Base-by-base conservation (phyloP, 92 coral and sea anemone genomes). In the Siderastrea siderea region DNA sequence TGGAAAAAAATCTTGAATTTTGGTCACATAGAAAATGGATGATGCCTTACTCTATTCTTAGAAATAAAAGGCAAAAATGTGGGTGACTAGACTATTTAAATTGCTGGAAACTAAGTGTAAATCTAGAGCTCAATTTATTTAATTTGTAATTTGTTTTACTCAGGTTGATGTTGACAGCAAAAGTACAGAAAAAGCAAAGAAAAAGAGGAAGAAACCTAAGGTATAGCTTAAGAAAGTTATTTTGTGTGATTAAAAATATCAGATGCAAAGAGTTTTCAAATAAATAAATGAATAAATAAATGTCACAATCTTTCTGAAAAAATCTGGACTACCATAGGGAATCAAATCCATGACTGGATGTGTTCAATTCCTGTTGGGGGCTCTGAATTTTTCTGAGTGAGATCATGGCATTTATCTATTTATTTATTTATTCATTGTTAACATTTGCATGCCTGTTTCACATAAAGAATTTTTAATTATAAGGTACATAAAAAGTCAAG, bases 121-220 rank as follows among this genome's bases (percentile, higher is more conserved):
- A 70, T 70, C 38, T 65, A 7, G 7, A 16, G 38, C 38, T 26
- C 6, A 45, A 0, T 45, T 66, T 48, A 3, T 11, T 67, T n/a
- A n/a, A n/a, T 17, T 51, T 13, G 16, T 0, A 26, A 26, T 69
- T 58, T 57, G 53, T 2, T 26, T 17, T 13, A 55, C 11, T 0
- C 46, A 73, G 71, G 16, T 38, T 26, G 62, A 51, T 58, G 58
- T 17, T 66, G 67, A 76, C 55, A 17, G 57, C 44, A 4, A 13
- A 14, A 67, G 47, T 52, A 77, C 76, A 68, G 38, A 15, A 45
- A 67, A 77, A 63, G 64, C 46, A 19, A 85, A 77, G 83, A 85
- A 76, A 76, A 85, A 55, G 53, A 47, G 47, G 48, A 85, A 85
- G 65, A 85, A 74, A 63, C 61, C 81, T 7, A 84, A 73, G 88